Evolutionary conservation across 2,113 vertebrate genomes (phyloP).

Genomic region (Todiramphus saurophagus): DNA sequence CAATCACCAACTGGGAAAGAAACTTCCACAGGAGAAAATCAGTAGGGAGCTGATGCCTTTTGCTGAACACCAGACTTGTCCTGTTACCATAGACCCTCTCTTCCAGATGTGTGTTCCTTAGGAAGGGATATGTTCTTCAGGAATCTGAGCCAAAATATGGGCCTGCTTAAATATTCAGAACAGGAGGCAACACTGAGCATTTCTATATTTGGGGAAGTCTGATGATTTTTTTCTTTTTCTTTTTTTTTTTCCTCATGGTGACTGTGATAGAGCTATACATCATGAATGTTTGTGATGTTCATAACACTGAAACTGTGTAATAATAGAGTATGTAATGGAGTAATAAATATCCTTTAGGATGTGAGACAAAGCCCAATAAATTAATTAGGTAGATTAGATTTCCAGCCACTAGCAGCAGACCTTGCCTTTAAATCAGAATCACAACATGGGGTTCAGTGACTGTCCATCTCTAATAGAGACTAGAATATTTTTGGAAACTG

Average conservation of each 20-base stretch:
- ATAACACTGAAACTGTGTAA: neutral
- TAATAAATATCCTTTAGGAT: conserved; percentile 20
- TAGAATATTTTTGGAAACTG: neutral
- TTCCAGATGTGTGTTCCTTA: neutral
- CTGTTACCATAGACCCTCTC: neutral
- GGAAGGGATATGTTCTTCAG: neutral
- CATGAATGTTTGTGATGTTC: neutral
- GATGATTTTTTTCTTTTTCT: neutral
- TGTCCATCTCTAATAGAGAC: neutral
- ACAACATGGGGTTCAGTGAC: neutral
- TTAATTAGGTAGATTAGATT: neutral
- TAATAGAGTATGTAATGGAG: neutral
- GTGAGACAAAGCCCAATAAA: neutral
- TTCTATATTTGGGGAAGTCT: conserved; percentile 37
- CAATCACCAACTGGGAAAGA: neutral
- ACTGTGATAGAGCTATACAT: neutral
- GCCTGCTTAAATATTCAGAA: neutral
- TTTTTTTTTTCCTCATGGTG: neutral
- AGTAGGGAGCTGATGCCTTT: neutral
- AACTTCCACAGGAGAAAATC: neutral
- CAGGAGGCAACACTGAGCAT: neutral
- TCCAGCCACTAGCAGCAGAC: neutral
- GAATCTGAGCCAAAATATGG: conserved; percentile 3
- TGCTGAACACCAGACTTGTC: neutral
- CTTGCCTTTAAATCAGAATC: neutral